Evolutionary conservation across 2,888 invertebrate genomes (phyloP).

Genomic region (Acrobasis repandana): DNA sequence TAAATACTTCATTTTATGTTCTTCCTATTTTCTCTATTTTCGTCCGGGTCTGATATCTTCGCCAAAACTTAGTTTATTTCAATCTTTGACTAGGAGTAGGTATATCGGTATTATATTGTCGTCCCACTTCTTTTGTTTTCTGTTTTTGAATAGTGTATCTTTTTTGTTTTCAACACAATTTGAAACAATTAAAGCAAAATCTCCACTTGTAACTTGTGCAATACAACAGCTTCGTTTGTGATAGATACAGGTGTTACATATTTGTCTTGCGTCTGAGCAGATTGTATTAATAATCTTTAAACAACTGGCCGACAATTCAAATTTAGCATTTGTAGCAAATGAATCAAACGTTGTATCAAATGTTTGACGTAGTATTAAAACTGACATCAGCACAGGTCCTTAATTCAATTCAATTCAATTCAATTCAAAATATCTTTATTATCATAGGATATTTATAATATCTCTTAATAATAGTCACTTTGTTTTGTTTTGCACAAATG

Average conservation of each 20-base stretch:
- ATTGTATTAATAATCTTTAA: constrained; percentile 8
- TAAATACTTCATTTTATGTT: background rate
- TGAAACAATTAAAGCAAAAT: background rate
- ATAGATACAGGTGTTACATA: background rate
- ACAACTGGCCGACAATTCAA: constrained; percentile 8
- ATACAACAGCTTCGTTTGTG: background rate
- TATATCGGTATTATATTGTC: no score
- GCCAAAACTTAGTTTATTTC: no score
- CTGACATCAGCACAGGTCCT: constrained; percentile 50
- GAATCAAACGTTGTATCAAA: constrained; percentile 41
- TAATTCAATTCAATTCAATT: no score
- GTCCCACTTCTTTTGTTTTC: no score
- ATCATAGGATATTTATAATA: no score
- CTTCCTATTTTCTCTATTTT: background rate
- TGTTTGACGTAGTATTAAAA: constrained; percentile 42
- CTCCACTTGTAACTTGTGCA: background rate
- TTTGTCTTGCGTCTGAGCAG: constrained; percentile 2
- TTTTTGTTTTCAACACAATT: no score
- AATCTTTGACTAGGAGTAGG: no score
- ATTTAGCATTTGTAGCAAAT: constrained; percentile 1
- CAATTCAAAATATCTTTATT: no score
- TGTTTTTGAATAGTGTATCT: no score
- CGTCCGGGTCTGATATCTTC: background rate
- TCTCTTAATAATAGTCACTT: no score
- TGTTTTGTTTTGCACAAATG: no score